Conservation (phyloP, 2,113 vertebrate genomes). For the Nibea coibor region DNA sequence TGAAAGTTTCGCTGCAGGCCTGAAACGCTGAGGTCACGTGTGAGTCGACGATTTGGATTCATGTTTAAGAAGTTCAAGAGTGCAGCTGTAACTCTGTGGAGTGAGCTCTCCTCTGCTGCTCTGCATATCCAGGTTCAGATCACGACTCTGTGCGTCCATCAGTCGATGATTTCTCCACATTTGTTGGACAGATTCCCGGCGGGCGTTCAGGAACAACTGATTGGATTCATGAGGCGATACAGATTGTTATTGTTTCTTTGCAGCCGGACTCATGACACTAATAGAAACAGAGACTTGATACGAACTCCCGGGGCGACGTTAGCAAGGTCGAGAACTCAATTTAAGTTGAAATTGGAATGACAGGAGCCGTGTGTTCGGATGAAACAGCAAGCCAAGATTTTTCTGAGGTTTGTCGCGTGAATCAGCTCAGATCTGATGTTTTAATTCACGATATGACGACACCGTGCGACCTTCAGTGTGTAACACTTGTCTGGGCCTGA, state of each 20-base stretch:
- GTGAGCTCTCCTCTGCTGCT: background rate
- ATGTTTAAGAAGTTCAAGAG: background rate
- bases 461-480: too few relatives aligned
- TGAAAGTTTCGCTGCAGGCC: constrained; percentile 17
- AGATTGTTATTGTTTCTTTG: constrained; percentile 8
- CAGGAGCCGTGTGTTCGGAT: background rate
- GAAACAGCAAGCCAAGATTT: background rate
- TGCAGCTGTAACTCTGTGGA: background rate
- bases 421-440: background rate
- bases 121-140: background rate
- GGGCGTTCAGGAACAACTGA: background rate
- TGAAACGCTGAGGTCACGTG: too few relatives aligned
- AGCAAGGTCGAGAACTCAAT: constrained; percentile 41
- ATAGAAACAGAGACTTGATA: constrained; percentile 3
- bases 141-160: background rate
- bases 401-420: background rate
- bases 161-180: background rate
- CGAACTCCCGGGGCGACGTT: constrained; percentile 7
- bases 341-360: constrained; percentile 18
- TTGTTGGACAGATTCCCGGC: background rate
- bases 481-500: background rate
- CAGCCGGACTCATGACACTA: background rate
- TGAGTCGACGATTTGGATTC: background rate
- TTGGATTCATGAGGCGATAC: background rate
- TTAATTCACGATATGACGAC: background rate